Evolutionary conservation across 2,888 invertebrate species (phyloP), one percentile per base, ranked within the genome.

Genomic region (Erebia aethiops): DNA sequence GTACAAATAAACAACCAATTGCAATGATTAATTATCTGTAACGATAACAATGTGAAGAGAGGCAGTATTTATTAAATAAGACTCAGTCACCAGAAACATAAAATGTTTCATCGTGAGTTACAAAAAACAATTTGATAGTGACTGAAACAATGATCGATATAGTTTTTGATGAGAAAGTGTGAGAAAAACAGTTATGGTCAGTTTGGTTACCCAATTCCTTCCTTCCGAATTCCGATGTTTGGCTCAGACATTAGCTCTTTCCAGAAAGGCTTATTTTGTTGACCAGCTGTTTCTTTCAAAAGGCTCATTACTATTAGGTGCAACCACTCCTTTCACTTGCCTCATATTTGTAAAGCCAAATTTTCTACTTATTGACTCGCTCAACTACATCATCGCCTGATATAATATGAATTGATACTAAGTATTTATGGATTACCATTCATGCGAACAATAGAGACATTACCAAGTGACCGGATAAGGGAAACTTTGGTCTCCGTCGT

Each of bases 361-460:
- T 43, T 21, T 43, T 49, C 41, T 10, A 65, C 21, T 21, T 18
- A 56, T 43, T 65, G 43, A 56, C 11, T 14, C 16, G 35, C 52
- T 49, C 35, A 65, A 43, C 54, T 49, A 63, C 43, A 35, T 67
- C 49, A 71, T 49, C 58, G 49, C 58, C 14, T 46, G 11, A 67
- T 67, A 49, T 56, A 43, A 18, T 54, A 10, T 46, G 61, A 66
- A 41, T 74, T 51, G 51, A 51, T 75, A 75, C 76, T 76, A 77
- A 72, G 74, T 78, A 76, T 74, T 84, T 77, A 78, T 78, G 82
- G 82, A 86, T 88, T 84, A 87, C 81, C 84, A 86, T 86, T 83
- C 81, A 78, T 80, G 85, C 84, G 82, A 87, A 92, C 92, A 93
- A 92, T 92, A 84, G 89, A 88, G 84, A 91, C 91, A 91, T 92